A percentile compares a stretch with the other conserved stretches of the same genome.
Evolutionary conservation across 1,140 invertebrate species (phyloP).

Genomic region (Pantala flavescens): DNA sequence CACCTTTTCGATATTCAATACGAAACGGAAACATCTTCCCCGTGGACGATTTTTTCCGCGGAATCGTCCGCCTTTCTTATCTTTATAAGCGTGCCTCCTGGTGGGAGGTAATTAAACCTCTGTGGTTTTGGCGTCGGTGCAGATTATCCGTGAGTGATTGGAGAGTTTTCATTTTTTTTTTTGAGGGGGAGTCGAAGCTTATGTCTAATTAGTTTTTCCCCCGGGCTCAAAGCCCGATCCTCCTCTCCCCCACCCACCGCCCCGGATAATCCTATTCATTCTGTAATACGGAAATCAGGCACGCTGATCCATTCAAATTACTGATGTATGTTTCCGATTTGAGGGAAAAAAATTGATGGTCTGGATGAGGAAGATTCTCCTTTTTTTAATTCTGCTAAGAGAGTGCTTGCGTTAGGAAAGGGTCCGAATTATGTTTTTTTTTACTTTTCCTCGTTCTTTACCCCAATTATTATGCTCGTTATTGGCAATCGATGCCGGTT

Average conservation of each 20-base stretch:
- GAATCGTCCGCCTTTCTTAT: not conserved
- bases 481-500: constrained; percentile 4
- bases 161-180: not conserved
- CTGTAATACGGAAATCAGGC: not conserved
- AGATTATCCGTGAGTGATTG: constrained; percentile 5
- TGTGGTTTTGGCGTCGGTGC: not conserved
- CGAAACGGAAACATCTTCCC: not conserved
- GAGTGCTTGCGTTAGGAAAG: too few relatives aligned
- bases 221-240: not conserved
- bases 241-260: not conserved
- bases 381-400: too few relatives aligned
- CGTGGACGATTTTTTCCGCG: not conserved
- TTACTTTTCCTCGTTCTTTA: not conserved
- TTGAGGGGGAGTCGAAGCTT: not conserved
- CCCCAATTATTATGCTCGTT: not conserved
- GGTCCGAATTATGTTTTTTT: not conserved
- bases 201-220: constrained; percentile 2
- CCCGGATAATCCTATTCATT: constrained; percentile 5
- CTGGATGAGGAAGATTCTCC: too few relatives aligned
- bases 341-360: not conserved
- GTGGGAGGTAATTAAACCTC: not conserved
- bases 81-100: not conserved
- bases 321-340: constrained; percentile 2
- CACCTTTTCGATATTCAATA: constrained; percentile 2
- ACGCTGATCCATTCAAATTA: constrained; percentile 6